A percentile compares a stretch with the other conserved stretches of the same genome.
Conservation (phyloP, 1,140 invertebrate species). For the Lepidotrigona ventralis region DNA sequence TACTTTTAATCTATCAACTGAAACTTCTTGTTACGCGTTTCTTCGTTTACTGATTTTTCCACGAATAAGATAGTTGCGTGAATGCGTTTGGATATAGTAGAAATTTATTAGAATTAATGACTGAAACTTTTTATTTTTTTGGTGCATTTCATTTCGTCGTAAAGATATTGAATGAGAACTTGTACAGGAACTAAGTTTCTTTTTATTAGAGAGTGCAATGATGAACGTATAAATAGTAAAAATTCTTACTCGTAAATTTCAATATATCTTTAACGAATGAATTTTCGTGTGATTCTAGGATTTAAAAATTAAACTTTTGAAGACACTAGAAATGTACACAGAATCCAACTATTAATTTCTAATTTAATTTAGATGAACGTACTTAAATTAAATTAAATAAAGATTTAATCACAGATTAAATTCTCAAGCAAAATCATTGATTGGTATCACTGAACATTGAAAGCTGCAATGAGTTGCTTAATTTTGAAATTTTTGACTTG, state of each 20-base stretch:
- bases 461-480: too few species aligned
- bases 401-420: too few species aligned
- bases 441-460: too few species aligned
- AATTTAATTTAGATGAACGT: too few species aligned
- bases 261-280: background rate
- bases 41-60: background rate
- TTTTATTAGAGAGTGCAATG: background rate
- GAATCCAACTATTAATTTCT: background rate
- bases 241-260: background rate
- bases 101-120: background rate
- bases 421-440: too few species aligned
- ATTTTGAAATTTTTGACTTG: too few species aligned
- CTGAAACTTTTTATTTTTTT: background rate
- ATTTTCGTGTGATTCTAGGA: background rate
- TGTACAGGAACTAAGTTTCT: background rate
- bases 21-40: conserved; percentile 2
- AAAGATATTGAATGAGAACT: background rate
- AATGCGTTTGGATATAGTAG: conserved; percentile 3
- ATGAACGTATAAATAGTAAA: background rate
- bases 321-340: background rate
- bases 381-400: too few species aligned
- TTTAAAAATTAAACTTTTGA: background rate
- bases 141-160: background rate
- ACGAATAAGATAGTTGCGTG: background rate
- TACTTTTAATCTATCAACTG: background rate